Base-by-base conservation (phyloP, 2,113 vertebrate genomes). In the Eulemur macaco region DNA sequence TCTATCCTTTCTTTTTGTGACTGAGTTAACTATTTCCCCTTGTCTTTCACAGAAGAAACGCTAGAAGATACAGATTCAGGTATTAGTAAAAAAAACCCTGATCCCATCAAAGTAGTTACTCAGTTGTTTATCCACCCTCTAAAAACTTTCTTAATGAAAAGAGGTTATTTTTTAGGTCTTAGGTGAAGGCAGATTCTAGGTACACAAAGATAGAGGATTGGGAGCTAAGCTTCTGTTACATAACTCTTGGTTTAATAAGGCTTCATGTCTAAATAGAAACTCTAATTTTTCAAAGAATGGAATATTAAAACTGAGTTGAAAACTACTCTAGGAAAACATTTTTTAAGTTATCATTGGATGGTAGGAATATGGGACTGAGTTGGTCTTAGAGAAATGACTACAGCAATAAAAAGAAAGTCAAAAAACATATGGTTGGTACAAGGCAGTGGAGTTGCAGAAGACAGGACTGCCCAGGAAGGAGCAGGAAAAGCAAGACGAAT, bases 401-500 rank as follows among this genome's bases (percentile, higher is more conserved):
- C 31, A 88, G 82, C 50, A 66, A 58, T 96, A 92, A 96, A 95
- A 92, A 94, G 60, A 31, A 74, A 50, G 27, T 78, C 25, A 25
- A 18, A 66, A 86, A 90, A 18, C 3, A 56, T 58, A 86, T 42
- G 13, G 63, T 94, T 88, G 47, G 12, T 31, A 94, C 13, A 66
- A 78, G 66, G 64, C 86, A 89, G 85, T 34, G 56, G 15, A 60
- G n/a, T 47, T 86, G 2, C 73, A 94, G 63, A 81, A 97, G 12
- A 52, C 56, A 60, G 37, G 7, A 45, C 63, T 52, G 52, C 68
- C 18, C 63, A 47, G 50, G 25, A 42, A 77, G 21, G 14, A 92
- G 10, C 14, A 89, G 54, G 21, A 42, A 78, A 85, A 85, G 71
- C 90, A 96, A 71, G 0, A 99, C 99, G 99, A 97, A 98, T 45